Evolutionary conservation across 2,797 vertebrate genomes (phyloP), one percentile per base, ranked within the genome.

Genomic region (Ptychadena robeensis): DNA sequence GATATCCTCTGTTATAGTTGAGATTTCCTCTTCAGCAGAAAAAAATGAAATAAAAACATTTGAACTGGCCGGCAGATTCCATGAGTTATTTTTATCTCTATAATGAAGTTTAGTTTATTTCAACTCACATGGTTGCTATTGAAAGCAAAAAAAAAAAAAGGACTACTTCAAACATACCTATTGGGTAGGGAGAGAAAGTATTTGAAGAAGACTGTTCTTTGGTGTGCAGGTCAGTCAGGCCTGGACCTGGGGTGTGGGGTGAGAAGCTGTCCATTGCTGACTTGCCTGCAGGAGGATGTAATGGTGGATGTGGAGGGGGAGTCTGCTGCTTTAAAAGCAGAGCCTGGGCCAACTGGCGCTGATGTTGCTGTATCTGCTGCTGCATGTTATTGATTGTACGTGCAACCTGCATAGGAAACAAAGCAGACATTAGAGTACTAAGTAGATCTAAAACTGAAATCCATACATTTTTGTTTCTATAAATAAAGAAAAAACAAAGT

Each of bases 381-480:
- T 99, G 97, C 96, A 99, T 98, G 96, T 98, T 98, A 93, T 96
- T 98, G 97, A 99, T 99, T 98, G 97, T 98, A 96, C 97, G 97
- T 94, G 98, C 98, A 94, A 98, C 97, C 97, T 99, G 89, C 61
- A 12, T 71, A 5, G 3, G 61, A 18, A 59, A 32, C 76, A 69
- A 80, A 82, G 34, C 18, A 53, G 18, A 53, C 18, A 53, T 53
- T n/a, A n/a, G n/a, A n/a, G n/a, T n/a, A n/a, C n/a, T n/a, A n/a
- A n/a, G n/a, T n/a, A n/a, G n/a, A n/a, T n/a, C n/a, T n/a, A n/a
- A n/a, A n/a, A n/a, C n/a, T n/a, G n/a, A n/a, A n/a, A n/a, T n/a
- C n/a, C n/a, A n/a, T n/a, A n/a, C n/a, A n/a, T n/a, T n/a, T n/a
- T n/a, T n/a, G n/a, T n/a, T n/a, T n/a, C n/a, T n/a, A n/a, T n/a